Evolutionary conservation across 1,140 invertebrate genomes (phyloP).

Genomic region (Drosophila bocki): DNA sequence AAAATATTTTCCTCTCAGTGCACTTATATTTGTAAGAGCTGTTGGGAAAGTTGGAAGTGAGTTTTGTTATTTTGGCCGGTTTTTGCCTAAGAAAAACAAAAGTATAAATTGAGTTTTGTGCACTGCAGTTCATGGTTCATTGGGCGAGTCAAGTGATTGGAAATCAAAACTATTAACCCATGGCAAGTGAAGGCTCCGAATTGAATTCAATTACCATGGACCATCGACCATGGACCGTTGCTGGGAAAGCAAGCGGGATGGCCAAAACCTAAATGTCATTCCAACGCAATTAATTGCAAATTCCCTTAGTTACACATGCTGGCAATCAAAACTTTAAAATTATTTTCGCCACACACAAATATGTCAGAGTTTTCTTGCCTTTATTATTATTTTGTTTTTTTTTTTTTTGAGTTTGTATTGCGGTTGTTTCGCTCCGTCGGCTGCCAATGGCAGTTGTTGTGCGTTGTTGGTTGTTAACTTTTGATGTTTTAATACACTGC

Average conservation of each 20-base stretch:
- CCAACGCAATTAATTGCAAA: constrained; percentile 56
- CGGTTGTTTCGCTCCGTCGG: constrained; percentile 6
- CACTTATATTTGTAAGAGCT: constrained; percentile 6
- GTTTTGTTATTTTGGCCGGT: constrained; percentile 45
- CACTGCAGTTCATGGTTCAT: constrained; percentile 52
- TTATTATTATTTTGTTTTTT: neutral
- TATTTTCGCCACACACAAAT: constrained; percentile 55
- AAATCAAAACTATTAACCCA: constrained; percentile 43
- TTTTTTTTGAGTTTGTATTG: neutral
- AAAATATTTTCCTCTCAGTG: constrained; percentile 10
- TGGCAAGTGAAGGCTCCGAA: constrained; percentile 23
- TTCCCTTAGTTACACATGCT: constrained; percentile 42
- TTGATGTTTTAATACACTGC: constrained; percentile 76
- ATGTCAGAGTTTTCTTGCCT: constrained; percentile 21
- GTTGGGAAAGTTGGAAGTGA: constrained; percentile 28
- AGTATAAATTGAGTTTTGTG: constrained; percentile 59
- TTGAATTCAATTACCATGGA: constrained; percentile 41
- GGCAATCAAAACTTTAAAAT: constrained; percentile 72
- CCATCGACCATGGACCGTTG: neutral
- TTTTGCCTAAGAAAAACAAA: constrained; percentile 58
- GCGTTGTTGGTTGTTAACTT: constrained; percentile 57
- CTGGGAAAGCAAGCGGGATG: constrained; percentile 11
- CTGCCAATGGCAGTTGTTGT: constrained; percentile 22
- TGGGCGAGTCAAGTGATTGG: constrained; percentile 45
- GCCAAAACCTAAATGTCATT: constrained; percentile 37